Percentiles rank a stretch among this genome's conserved stretches.
Conservation (phyloP, 2,888 invertebrate species). For the Hemistola chrysoprasaria region DNA sequence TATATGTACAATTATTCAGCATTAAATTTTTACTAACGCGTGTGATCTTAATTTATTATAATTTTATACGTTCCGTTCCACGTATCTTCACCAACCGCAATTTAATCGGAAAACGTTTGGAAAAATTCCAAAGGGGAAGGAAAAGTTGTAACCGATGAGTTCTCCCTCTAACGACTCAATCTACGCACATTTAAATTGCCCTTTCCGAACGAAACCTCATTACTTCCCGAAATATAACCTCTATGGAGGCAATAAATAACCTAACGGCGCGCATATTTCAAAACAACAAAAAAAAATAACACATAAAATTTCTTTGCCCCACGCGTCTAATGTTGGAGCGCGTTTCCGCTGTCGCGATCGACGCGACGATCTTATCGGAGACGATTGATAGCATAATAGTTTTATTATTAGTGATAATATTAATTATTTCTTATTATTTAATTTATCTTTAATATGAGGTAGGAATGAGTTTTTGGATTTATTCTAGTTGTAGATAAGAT, state of each 20-base stretch:
- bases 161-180: conserved; percentile 73
- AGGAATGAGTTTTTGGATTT: too few species aligned
- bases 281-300: conserved; percentile 75
- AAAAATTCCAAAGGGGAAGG: conserved; percentile 34
- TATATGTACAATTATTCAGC: conserved; percentile 1
- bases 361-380: too few species aligned
- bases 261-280: conserved; percentile 81
- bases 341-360: conserved; percentile 56
- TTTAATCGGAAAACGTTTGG: conserved; percentile 41
- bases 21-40: conserved; percentile 14
- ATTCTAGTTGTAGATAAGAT: too few species aligned
- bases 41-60: conserved; percentile 26
- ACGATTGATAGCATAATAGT: too few species aligned
- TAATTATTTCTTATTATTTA: too few species aligned
- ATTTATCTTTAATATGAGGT: too few species aligned
- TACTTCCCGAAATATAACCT: conserved; percentile 81
- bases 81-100: conserved; percentile 36
- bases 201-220: conserved; percentile 80
- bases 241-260: conserved; percentile 80
- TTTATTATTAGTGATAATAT: too few species aligned
- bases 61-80: conserved; percentile 24
- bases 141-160: conserved; percentile 47
- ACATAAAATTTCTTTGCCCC: conserved; percentile 78
- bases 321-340: conserved; percentile 67
- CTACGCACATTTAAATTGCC: conserved; percentile 80